These are phyloP conservation scores for Hemichromis elongatus DNA, from an alignment of 2,113 vertebrate genomes.

Conservation along the genomic window DNA sequence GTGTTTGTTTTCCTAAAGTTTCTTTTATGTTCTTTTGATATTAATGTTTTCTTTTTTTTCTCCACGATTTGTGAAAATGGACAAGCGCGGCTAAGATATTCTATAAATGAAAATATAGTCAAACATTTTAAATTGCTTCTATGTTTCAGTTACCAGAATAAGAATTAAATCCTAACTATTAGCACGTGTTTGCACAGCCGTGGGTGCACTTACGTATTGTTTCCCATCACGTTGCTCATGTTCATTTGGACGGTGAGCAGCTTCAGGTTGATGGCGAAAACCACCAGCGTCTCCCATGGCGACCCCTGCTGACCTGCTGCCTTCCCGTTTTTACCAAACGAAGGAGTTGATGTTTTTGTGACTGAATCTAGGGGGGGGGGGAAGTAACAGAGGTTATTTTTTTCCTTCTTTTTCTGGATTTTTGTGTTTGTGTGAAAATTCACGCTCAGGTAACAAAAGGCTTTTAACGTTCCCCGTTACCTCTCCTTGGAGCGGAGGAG, in stretches of 20 bases:
- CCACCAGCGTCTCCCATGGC: constrained; percentile 95
- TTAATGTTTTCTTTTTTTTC: not conserved
- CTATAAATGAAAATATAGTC: not conserved
- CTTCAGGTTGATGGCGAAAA: constrained; percentile 97
- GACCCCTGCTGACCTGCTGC: constrained; percentile 87
- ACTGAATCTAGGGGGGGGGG: no score
- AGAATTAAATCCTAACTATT: not conserved
- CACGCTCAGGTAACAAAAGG: not conserved
- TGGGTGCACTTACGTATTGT: constrained; percentile 86
- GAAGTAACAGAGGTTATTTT: no score
- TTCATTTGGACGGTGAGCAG: constrained; percentile 98
- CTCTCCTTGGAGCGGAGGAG: constrained; percentile 89
- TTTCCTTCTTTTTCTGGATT: not conserved
- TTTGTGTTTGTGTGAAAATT: not conserved
- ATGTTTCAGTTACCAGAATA: not conserved
- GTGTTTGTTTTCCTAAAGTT: not conserved
- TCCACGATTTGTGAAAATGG: not conserved
- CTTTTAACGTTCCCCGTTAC: constrained; percentile 51
- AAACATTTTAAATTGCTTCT: not conserved
- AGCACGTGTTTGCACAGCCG: not conserved
- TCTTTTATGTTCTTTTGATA: not conserved
- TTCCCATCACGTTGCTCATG: constrained; percentile 99
- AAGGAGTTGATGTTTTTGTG: constrained; percentile 89
- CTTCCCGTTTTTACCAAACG: constrained; percentile 86
- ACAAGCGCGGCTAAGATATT: not conserved